Conservation (phyloP, 2,888 invertebrate genomes). For the Orthonevra nobilis region DNA sequence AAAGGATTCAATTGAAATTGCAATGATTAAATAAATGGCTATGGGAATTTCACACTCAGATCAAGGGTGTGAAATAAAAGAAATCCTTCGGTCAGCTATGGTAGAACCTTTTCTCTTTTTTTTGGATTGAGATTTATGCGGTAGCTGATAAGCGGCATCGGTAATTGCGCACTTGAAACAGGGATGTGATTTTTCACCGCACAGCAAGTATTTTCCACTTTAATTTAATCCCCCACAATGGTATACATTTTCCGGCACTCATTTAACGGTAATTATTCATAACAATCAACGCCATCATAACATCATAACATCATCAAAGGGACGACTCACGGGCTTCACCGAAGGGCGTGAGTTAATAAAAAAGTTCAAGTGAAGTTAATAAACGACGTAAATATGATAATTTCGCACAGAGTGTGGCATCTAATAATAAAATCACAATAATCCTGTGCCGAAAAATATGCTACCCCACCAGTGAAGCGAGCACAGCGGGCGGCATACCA, state of each 20-base stretch:
- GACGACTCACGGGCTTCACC: neutral
- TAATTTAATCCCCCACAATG: constrained; percentile 37
- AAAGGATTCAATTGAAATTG: constrained; percentile 69
- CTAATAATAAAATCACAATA: constrained; percentile 80
- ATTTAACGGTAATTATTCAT: constrained; percentile 65
- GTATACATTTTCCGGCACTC: constrained; percentile 39
- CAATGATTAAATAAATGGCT: constrained; percentile 69
- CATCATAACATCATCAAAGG: constrained; percentile 26
- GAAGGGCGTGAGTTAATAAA: constrained; percentile 70
- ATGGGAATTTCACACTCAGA: constrained; percentile 61
- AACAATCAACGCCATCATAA: constrained; percentile 58
- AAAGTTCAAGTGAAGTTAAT: constrained; percentile 79
- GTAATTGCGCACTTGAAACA: constrained; percentile 64
- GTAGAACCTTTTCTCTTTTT: constrained; percentile 32
- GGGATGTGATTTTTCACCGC: constrained; percentile 46
- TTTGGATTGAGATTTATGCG: constrained; percentile 58
- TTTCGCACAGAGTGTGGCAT: constrained; percentile 80
- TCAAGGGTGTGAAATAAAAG: constrained; percentile 54
- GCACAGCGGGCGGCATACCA: constrained; percentile 67
- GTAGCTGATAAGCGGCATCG: constrained; percentile 58
- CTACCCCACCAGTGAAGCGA: constrained; percentile 69
- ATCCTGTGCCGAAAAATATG: constrained; percentile 74
- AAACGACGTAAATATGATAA: constrained; percentile 81
- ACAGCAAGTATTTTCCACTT: constrained; percentile 33
- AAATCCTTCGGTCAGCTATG: constrained; percentile 47